Percentiles rank a stretch among this genome's conserved stretches.
These are phyloP conservation scores for Metaphire vulgaris DNA, from an alignment of 1,140 invertebrate species.

Conservation along the genomic window DNA sequence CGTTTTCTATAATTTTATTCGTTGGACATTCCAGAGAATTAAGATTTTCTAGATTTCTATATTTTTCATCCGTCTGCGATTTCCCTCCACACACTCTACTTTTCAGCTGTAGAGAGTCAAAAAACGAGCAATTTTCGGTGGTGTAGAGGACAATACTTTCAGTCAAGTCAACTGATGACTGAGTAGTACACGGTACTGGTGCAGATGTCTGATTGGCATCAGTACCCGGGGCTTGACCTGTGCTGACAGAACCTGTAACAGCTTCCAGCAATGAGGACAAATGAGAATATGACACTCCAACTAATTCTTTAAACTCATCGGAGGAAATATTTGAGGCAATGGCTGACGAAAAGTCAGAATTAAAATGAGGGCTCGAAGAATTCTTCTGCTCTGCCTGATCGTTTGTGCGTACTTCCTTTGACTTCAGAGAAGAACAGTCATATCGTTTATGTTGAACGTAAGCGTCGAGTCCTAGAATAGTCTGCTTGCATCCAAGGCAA, in stretches of 20 bases:
- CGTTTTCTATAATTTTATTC: not conserved
- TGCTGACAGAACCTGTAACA: not conserved
- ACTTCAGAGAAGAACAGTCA: not conserved
- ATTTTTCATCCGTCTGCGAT: not conserved
- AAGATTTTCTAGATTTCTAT: not conserved
- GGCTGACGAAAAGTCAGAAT: not conserved
- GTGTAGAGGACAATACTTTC: not conserved
- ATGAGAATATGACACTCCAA: too few relatives aligned
- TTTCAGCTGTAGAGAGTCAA: not conserved
- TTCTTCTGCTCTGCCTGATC: not conserved
- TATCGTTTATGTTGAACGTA: slow-evolving; percentile 11
- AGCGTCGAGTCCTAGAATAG: slow-evolving; percentile 5
- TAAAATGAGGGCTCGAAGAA: not conserved
- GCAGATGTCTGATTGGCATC: not conserved
- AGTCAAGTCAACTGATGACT: not conserved
- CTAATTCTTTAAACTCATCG: too few relatives aligned
- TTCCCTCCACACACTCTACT: not conserved
- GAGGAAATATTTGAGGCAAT: too few relatives aligned
- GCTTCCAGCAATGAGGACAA: not conserved
- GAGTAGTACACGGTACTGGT: not conserved
- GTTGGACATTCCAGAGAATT: not conserved
- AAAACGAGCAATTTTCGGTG: not conserved
- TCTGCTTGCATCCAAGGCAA: slow-evolving; percentile 7
- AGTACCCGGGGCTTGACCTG: not conserved
- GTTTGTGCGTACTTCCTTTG: not conserved